Evolutionary conservation across 1,140 invertebrate genomes (phyloP), one percentile per base, ranked within the genome.

Genomic region (Physella acuta): DNA sequence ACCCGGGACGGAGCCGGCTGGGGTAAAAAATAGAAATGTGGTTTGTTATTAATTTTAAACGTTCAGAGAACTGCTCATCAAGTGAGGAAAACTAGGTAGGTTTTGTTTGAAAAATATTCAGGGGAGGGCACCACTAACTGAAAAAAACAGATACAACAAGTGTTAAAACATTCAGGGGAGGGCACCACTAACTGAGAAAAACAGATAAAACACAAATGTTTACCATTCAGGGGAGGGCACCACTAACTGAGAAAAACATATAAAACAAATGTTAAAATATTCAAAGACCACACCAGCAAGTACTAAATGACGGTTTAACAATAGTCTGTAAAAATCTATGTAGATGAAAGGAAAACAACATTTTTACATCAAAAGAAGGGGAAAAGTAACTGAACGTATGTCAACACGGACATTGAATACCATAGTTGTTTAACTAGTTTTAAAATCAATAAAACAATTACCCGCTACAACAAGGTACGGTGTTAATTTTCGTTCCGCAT

Each of bases 381-480:
- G n/a, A n/a, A n/a, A n/a, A n/a, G n/a, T n/a, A n/a, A n/a, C n/a
- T n/a, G n/a, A 8, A 44, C 20, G 39, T 44, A 11, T 44, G 39
- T 11, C 8, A 11, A 8, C 39, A 11, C 8, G 39, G 39, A 44
- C 20, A 11, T 44, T 44, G 39, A 44, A 44, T 44, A 11, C 20
- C 39, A 11, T 8, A 20, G 20, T 44, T 44, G 8, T 44, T 44
- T 44, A 44, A 11, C 39, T 20, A 44, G 8, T 44, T 20, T 44
- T 44, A 44, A 44, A 44, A 44, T 11, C 20, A 44, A 20, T 8
- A 44, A 44, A 44, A 11, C 8, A 44, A 8, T 73, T 74, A 90
- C 91, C 89, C 85, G 90, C 91, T 79, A 91, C 89, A 63, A 96
- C 80, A 56, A 94, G 73, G 80, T 97, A 97, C 14, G 91, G 90